Conservation (phyloP, 2,888 invertebrate genomes). For the Troilus luridus region DNA sequence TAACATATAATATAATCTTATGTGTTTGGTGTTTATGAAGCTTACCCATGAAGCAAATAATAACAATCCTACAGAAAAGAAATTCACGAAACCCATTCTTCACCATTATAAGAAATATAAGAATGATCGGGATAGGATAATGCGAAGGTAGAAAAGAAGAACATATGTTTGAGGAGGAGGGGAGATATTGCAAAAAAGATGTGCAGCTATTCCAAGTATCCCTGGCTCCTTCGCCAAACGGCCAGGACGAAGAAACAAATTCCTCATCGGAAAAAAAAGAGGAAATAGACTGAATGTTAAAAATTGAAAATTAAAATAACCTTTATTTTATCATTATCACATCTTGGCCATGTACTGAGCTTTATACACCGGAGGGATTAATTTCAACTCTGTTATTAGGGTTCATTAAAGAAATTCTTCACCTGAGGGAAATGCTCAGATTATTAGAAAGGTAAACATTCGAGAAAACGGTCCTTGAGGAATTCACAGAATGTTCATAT, state of each 20-base stretch:
- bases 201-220: slow-evolving; percentile 16
- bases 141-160: slow-evolving; percentile 13
- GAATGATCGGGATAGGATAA: background rate
- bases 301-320: slow-evolving; percentile 29
- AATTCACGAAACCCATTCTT: background rate
- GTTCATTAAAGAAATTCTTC: slow-evolving; percentile 38
- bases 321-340: slow-evolving; percentile 35
- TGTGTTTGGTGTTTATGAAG: too few relatives aligned
- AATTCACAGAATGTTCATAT: slow-evolving; percentile 37
- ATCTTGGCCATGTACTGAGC: background rate
- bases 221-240: slow-evolving; percentile 1
- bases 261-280: background rate
- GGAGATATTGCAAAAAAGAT: slow-evolving; percentile 50
- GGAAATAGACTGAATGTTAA: slow-evolving; percentile 31
- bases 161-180: slow-evolving; percentile 37
- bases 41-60: background rate
- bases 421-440: slow-evolving; percentile 6
- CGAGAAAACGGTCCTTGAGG: slow-evolving; percentile 2
- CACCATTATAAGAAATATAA: slow-evolving; percentile 6
- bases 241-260: slow-evolving; percentile 34
- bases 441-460: slow-evolving; percentile 47
- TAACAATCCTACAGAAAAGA: background rate
- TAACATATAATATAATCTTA: too few relatives aligned
- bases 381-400: slow-evolving; percentile 41
- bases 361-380: slow-evolving; percentile 8